Base-by-base conservation (phyloP, 2,113 vertebrate species). In the Ceyx margarethae region DNA sequence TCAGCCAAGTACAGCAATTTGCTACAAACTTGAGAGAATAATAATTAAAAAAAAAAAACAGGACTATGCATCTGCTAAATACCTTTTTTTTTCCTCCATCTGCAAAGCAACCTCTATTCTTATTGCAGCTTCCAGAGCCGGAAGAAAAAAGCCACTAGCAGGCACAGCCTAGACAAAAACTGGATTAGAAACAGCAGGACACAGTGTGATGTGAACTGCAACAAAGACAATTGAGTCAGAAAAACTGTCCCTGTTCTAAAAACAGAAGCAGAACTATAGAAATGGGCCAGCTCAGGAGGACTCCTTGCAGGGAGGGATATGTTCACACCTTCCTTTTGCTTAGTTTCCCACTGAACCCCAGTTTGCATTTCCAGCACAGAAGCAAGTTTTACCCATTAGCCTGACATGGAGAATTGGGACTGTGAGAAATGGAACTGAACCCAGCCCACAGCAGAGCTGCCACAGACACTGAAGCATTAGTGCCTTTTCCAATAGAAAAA, bases 1-100 rank as follows among this genome's bases (percentile, higher is more conserved):
- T 71, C 83, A 83, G 93, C 86, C 87, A 81, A 95, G 46, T 43
- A 46, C 43, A 94, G 73, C 81, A 90, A 93, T 93, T 93, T 91
- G 68, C 80, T 84, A 60, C 77, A 78, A 90, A 79, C 26, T 43
- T 35, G 4, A 86, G 37, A 11, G 31, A 43, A 50, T 51, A 69
- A 40, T 53, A 45, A 5, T 8, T 28, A 62, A 21, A n/a, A 51
- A 26, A 35, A 42, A 50, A 42, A 58, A 31, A 43, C 31, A 51
- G 18, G 50, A 87, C 25, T 57, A 18, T 14, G 2, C 68, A 56
- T 72, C 67, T 62, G 26, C 71, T 74, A 60, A 85, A 23, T 37
- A 45, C 16, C 17, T 31, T 50, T 50, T 76, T 35, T 13, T 37
- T 6, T 8, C 23, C 88, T 40, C 54, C 42, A 60, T 89, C 56